Base-by-base conservation (phyloP, 2,113 vertebrate genomes). In the Sceloporus undulatus region DNA sequence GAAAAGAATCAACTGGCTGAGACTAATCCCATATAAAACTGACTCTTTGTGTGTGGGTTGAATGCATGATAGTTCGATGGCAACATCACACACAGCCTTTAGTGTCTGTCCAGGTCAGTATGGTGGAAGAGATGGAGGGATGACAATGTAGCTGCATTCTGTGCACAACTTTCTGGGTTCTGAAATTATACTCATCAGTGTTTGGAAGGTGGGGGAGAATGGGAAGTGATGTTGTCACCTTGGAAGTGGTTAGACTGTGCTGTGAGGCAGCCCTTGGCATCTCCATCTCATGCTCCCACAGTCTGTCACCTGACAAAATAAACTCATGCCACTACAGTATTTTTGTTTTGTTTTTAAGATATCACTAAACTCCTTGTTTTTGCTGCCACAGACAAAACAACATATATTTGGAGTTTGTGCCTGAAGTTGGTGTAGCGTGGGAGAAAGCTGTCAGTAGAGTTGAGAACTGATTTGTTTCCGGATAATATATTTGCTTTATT, bases 1-100 rank as follows among this genome's bases (percentile, higher is more conserved):
- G 62, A 85, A 48, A 8, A 82, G 65, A 89, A 88, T 89, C 86
- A 89, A 56, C 40, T n/a, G 59, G 2, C 25, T 48, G 54, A 27
- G 27, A 3, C 16, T 48, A 85, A 79, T 27, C 21, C 27, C 4
- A 2, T 1, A 1, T 56, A 79, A 19, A 65, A 71, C 34, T 84
- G 48, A 66, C 82, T 68, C 65, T 84, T 79, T 27, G 29, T 54
- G 0, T 59, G 23, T 68, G 73, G 66, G 80, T 25, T 73, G 79
- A 88, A 13, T 18, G 19, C 40, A 70, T 52, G 70, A 4, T 25
- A 48, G 5, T 73, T 52, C 10, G 9, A 70, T 9, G 18, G 42
- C 29, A 73, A 9, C 42, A 62, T 25, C 56, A 25, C 27, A 23
- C 56, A 25, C 27, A 23, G 42, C 62, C 21, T n/a, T 75, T 68